Percentiles rank a stretch among this genome's conserved stretches.
Evolutionary conservation across 92 coral and sea anemone genomes (phyloP).

Genomic region (Muricea muricata): DNA sequence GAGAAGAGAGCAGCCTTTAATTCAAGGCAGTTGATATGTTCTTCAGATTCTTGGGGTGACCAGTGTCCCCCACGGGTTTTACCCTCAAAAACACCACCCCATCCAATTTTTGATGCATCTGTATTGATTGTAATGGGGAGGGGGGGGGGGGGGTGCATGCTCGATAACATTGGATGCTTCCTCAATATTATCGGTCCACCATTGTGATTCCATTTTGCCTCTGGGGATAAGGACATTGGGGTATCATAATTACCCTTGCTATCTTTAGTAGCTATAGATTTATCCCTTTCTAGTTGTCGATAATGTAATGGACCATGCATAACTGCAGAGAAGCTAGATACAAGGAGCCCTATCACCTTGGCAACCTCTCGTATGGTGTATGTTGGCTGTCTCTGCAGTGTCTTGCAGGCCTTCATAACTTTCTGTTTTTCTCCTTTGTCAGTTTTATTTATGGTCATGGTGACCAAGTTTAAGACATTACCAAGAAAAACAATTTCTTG

Average conservation of each 20-base stretch:
- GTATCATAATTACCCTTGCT: background rate
- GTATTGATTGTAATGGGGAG: background rate
- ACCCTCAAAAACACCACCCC: background rate
- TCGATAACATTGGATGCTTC: background rate
- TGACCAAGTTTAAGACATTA: background rate
- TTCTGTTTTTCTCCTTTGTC: background rate
- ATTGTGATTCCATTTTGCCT: background rate
- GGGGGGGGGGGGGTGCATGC: background rate
- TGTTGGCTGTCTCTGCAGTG: background rate
- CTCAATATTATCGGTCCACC: background rate
- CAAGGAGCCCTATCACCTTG: background rate
- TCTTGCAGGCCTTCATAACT: background rate
- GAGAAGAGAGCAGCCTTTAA: background rate
- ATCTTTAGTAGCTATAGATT: background rate
- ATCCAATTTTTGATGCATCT: constrained; percentile 2
- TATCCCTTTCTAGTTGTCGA: background rate
- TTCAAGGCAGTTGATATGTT: background rate
- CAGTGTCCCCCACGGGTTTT: background rate
- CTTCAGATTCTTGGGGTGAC: constrained; percentile 6
- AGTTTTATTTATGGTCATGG: background rate
- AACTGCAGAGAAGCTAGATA: background rate
- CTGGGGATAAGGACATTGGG: background rate
- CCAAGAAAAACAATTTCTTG: constrained; percentile 3
- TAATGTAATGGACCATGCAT: background rate
- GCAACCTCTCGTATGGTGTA: background rate